Base-by-base conservation (phyloP, 2,888 invertebrate species). In the Panzeria rudis region DNA sequence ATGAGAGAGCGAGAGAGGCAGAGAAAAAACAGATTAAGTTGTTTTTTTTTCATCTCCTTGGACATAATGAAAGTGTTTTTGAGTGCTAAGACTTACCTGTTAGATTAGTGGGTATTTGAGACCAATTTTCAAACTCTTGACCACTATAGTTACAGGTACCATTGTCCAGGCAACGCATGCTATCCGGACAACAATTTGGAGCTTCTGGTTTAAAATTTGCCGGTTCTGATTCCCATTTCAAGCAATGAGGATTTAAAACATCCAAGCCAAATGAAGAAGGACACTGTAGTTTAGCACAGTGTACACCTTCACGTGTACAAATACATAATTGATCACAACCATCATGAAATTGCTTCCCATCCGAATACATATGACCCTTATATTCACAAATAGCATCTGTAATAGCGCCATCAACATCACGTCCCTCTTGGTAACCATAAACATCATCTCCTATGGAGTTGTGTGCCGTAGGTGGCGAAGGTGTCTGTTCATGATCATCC, bases 221-320 rank as follows among this genome's bases (percentile, higher is more conserved):
- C 0, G 97, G 97, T 25, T 95, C 95, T 0, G 96, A 95, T 83
- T 97, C 97, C 98, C 98, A 98, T 87, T 96, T 95, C 9, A 97
- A 93, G 89, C 98, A 98, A 83, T 96, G 95, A 0, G 97, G 96
- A 89, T 97, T 96, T 61, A 97, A 92, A 8, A 97, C 95, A 89
- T 97, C 97, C n/a, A 97, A 93, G 0, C 97, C 97, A 84, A 97
- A 97, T 88, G 96, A 96, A 0, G 96, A 95, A 86, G 98, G 95
- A 88, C 98, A 98, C 86, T 97, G 95, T 32, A 98, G 94, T 56
- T 96, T 95, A 0, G 95, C 95, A 89, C 98, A 98, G 86, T 96
- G 95, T 0, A 95, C 94, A 87, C 95, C 96, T 1, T 93, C 93
- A 1, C 94, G 94, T 1, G 94, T 94, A 90, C 98, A 98, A 78